Percentiles rank a stretch among this genome's conserved stretches.
phyloP scores from a whole-genome alignment of 35 echinoderm and acorn worm species.

The Diadema setosum region DNA sequence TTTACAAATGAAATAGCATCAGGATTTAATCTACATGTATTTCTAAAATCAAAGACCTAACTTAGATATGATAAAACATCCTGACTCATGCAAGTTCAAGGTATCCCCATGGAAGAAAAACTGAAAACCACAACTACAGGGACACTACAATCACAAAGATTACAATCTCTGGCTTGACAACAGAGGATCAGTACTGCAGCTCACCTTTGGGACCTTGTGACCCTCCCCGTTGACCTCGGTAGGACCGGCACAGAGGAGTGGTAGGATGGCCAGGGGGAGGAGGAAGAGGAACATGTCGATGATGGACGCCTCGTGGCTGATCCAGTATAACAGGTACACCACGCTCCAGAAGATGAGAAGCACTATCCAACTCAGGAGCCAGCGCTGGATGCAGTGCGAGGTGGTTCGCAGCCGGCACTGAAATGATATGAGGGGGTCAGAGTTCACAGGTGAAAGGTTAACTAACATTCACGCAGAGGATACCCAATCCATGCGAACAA shows the following conservation, averaged over 20 bases:
- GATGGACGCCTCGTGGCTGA: constrained; percentile 82
- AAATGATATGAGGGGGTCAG: too few species aligned
- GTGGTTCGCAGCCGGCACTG: constrained; percentile 87
- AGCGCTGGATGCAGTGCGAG: constrained; percentile 67
- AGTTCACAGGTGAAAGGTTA: too few species aligned
- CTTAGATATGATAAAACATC: too few species aligned
- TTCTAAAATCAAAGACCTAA: too few species aligned
- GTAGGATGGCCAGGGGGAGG: constrained; percentile 61
- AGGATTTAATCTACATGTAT: too few species aligned
- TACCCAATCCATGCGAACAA: too few species aligned
- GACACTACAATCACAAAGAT: too few species aligned
- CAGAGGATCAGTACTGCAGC: neutral
- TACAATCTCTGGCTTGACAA: too few species aligned
- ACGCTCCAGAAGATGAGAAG: constrained; percentile 80
- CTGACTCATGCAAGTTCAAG: neutral
- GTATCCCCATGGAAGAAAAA: neutral
- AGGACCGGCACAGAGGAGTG: constrained; percentile 75
- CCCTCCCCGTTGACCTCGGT: constrained; percentile 95
- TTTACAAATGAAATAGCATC: too few species aligned
- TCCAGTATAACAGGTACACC: constrained; percentile 89
- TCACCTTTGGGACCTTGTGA: constrained; percentile 79
- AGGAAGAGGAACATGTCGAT: constrained; percentile 89
- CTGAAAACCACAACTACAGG: neutral
- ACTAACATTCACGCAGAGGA: too few species aligned
- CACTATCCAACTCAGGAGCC: constrained; percentile 67